Base-by-base conservation (phyloP, 2,113 vertebrate genomes). In the Callipepla squamata region DNA sequence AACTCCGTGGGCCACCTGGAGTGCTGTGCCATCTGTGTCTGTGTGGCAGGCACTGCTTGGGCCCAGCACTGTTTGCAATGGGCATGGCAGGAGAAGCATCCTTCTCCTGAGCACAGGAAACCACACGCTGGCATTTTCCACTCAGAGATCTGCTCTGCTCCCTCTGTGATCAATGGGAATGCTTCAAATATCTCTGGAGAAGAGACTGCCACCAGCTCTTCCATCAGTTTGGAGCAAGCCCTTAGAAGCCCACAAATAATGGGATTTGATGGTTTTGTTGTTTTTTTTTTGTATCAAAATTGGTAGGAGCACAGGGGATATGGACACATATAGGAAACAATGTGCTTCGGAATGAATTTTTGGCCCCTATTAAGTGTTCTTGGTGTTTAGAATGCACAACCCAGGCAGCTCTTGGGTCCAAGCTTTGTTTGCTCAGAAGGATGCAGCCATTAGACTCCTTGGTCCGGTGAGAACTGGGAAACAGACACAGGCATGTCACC, bases 231-330 rank as follows among this genome's bases (percentile, higher is more conserved):
- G 3, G n/a, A 91, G 25, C 4, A 14, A 78, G 42, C 40, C 68
- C 36, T 45, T 48, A 6, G 16, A 63, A 53, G 44, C 32, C 50
- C 86, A 66, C 76, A 20, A 91, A 20, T 67, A 55, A 73, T 0
- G 0, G 0, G 6, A 5, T 42, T 94, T 8, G 13, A 50, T 15
- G 26, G 3, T 1, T 2, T 19, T 74, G 5, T 40, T 94, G 7
- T 19, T 17, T 26, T 3, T 1, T 2, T 19, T 74, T 25, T 4
- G 4, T 28, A 32, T 67, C 34, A 76, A 61, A 72, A 40, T n/a
- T 25, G 22, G 30, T 42, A 66, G 62, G 47, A 8, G 19, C 34
- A 61, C 14, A 45, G 13, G 20, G 15, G 58, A 45, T 32, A 11
- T 21, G 25, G 30, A 19, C 17, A 48, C 6, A 10, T 34, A 7